phyloP scores from a whole-genome alignment of 2,113 vertebrate species.

The Sporophila hypoxantha region DNA sequence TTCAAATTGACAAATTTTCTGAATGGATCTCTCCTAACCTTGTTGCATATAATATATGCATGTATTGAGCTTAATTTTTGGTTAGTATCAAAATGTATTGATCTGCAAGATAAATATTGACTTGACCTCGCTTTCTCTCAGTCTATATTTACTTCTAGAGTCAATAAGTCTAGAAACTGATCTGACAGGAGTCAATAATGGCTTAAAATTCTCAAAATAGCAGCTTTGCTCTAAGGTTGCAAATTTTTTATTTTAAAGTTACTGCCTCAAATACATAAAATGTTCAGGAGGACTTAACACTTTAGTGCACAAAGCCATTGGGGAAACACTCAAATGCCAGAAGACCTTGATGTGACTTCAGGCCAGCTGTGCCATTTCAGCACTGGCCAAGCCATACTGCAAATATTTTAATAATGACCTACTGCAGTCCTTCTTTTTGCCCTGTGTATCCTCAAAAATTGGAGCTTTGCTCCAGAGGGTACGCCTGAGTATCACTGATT shows the following conservation, averaged over 20 bases:
- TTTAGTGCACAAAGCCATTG: background rate
- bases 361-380: constrained; percentile 29
- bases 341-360: background rate
- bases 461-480: background rate
- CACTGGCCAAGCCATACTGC: background rate
- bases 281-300: constrained; percentile 26
- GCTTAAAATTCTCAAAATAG: constrained; percentile 70
- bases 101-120: constrained; percentile 76
- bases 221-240: constrained; percentile 53
- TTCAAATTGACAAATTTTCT: constrained; percentile 49
- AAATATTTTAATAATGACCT: constrained; percentile 39
- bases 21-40: constrained; percentile 36
- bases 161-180: constrained; percentile 73
- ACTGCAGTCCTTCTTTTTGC: background rate
- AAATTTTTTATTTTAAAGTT: constrained; percentile 55
- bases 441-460: background rate
- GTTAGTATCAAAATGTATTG: constrained; percentile 71
- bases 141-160: constrained; percentile 72
- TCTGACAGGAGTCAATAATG: constrained; percentile 75
- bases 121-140: constrained; percentile 69
- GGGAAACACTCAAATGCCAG: background rate
- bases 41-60: constrained; percentile 41
- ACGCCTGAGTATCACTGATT: background rate
- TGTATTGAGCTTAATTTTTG: constrained; percentile 67
- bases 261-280: constrained; percentile 39